Evolutionary conservation across 1,140 invertebrate genomes (phyloP).

Genomic region (Heterodera schachtii): DNA sequence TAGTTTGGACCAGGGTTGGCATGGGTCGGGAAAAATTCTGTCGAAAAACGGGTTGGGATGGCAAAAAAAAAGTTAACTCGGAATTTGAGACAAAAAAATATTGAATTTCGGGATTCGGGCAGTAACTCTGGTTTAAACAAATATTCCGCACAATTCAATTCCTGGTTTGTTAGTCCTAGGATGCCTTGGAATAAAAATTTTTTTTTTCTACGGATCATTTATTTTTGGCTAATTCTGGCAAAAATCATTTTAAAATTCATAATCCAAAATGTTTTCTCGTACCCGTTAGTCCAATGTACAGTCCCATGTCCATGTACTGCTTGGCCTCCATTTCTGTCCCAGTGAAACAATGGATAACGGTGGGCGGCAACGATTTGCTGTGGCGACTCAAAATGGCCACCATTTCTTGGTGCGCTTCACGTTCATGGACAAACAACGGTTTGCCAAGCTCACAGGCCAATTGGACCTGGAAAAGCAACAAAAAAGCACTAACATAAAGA

Average conservation of each 20-base stretch:
- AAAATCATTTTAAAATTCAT: no score
- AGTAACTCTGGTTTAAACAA: no score
- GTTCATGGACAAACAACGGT: constrained; percentile 86
- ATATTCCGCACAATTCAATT: no score
- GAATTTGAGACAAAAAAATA: no score
- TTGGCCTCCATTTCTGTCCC: constrained; percentile 82
- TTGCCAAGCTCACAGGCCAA: constrained; percentile 83
- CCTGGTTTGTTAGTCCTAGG: no score
- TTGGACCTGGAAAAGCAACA: constrained; percentile 72
- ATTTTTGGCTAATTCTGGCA: no score
- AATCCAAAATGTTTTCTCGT: constrained; percentile 10
- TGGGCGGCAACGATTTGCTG: constrained; percentile 67
- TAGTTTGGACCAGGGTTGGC: no score
- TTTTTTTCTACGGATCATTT: no score
- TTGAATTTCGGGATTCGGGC: no score
- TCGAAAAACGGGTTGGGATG: background rate
- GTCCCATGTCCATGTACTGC: constrained; percentile 82
- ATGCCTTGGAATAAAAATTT: no score
- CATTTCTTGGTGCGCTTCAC: constrained; percentile 83
- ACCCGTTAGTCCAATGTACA: constrained; percentile 84
- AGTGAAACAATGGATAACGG: constrained; percentile 89
- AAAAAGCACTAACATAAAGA: background rate
- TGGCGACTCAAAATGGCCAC: constrained; percentile 66
- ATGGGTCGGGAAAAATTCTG: constrained; percentile 38
- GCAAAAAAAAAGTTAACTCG: background rate